Percentiles rank a stretch among this genome's conserved stretches.
Conservation (phyloP, 2,888 invertebrate genomes). For the Caenorhabditis uteleia region DNA sequence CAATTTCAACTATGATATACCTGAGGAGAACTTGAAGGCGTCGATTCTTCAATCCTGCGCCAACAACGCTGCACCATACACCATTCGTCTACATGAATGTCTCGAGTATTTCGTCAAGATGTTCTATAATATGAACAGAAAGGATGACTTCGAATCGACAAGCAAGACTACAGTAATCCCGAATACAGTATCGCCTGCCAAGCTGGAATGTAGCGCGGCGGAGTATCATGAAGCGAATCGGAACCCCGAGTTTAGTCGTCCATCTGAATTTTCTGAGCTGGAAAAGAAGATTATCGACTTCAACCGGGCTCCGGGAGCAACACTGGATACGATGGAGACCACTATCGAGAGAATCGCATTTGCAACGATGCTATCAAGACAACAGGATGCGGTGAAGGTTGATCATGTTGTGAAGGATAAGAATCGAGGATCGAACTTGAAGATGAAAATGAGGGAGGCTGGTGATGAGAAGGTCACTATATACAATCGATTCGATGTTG, state of each 20-base stretch:
- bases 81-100: constrained; percentile 45
- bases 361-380: constrained; percentile 17
- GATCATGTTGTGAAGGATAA: constrained; percentile 38
- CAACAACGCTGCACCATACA: constrained; percentile 26
- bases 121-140: constrained; percentile 48
- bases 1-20: constrained; percentile 33
- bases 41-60: constrained; percentile 16
- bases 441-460: constrained; percentile 35
- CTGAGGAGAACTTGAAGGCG: constrained; percentile 5
- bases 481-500: constrained; percentile 37
- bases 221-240: constrained; percentile 51
- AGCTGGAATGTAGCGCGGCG: constrained; percentile 48
- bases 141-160: constrained; percentile 35
- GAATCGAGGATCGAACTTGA: constrained; percentile 33
- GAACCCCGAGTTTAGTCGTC: constrained; percentile 44
- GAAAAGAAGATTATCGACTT: constrained; percentile 19
- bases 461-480: constrained; percentile 44
- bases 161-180: constrained; percentile 23
- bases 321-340: constrained; percentile 38
- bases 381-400: constrained; percentile 5
- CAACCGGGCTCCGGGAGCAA: constrained; percentile 31
- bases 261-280: constrained; percentile 21
- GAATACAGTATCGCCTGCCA: constrained; percentile 34
- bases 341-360: constrained; percentile 21
- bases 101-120: constrained; percentile 44